phyloP scores from a whole-genome alignment of 2,113 vertebrate species.

The Oncorhynchus kisutch region DNA sequence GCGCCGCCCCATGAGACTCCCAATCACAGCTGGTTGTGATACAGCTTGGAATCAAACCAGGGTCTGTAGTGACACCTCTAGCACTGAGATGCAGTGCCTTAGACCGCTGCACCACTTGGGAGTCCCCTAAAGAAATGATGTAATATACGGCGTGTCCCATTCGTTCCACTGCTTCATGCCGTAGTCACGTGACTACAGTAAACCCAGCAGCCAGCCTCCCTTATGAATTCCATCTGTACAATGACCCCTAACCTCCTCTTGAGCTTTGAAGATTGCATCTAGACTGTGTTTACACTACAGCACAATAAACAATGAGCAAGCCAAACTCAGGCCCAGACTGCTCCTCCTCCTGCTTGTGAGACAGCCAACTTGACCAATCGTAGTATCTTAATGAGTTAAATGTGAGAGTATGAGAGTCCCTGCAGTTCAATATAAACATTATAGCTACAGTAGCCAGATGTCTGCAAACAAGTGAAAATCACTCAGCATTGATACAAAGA shows the following conservation, averaged over 20 bases:
- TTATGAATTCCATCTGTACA: neutral
- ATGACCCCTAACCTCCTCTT: neutral
- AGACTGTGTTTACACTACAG: constrained; percentile 16
- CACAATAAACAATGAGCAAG: constrained; percentile 35
- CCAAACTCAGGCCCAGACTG: constrained; percentile 14
- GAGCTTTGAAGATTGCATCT: constrained; percentile 5
- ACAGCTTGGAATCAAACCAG: no score
- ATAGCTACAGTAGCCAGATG: neutral
- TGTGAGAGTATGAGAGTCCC: constrained; percentile 2
- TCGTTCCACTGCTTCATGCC: neutral
- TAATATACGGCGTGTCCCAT: no score
- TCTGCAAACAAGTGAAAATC: neutral
- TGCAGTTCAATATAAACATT: neutral
- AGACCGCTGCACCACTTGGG: no score
- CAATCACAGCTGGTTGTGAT: no score
- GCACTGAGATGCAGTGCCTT: no score
- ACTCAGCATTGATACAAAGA: neutral
- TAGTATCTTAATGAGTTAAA: neutral
- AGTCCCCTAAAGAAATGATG: no score
- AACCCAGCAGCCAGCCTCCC: neutral
- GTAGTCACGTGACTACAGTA: neutral
- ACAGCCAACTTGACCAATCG: neutral
- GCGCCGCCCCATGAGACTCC: no score
- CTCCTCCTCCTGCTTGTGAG: neutral
- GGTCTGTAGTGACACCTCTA: no score